Evolutionary conservation across 1,140 invertebrate species (phyloP), one percentile per base, ranked within the genome.

Genomic region (Nephila pilipes): DNA sequence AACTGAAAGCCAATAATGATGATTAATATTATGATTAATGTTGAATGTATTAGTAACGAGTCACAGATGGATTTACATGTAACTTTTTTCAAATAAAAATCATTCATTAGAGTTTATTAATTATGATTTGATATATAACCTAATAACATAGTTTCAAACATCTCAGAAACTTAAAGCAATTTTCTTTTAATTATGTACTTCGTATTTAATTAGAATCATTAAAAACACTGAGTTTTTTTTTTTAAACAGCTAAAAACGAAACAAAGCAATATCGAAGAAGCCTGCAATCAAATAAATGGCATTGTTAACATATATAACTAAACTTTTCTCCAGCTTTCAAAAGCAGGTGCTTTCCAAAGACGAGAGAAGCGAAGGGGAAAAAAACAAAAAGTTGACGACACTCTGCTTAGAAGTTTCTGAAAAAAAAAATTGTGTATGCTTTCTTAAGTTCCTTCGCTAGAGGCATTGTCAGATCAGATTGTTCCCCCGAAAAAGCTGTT

Each of bases 391-490:
- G 3, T 32, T 75, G 69, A 32, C 69, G 29, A 75, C 14, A 29
- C 16, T 75, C 29, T 20, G 32, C 20, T 29, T 29, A 75, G 18
- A 46, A 46, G 46, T 10, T 29, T 36, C 18, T 36, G 69, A 75
- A 75, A 36, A 69, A 46, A 46, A 75, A 75, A 36, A 29, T 75
- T 18, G 69, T 75, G 36, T 29, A 18, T 32, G 69, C 18, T 75
- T 75, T 75, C 29, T 32, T 75, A 75, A 75, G 25, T 69, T 69
- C 29, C 4, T 69, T 29, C 2, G 69, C 69, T 75, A 29, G 16
- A 36, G 69, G 69, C 69, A 75, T 75, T 75, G 69, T 75, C 69
- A 75, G 29, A 75, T 32, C 32, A 75, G 69, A 75, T 36, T 75
- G 69, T 16, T 32, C 69, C 29, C 12, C 29, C 69, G 3, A 75